Evolutionary conservation across 2,888 invertebrate genomes (phyloP).

Genomic region (Tyria jacobaeae): DNA sequence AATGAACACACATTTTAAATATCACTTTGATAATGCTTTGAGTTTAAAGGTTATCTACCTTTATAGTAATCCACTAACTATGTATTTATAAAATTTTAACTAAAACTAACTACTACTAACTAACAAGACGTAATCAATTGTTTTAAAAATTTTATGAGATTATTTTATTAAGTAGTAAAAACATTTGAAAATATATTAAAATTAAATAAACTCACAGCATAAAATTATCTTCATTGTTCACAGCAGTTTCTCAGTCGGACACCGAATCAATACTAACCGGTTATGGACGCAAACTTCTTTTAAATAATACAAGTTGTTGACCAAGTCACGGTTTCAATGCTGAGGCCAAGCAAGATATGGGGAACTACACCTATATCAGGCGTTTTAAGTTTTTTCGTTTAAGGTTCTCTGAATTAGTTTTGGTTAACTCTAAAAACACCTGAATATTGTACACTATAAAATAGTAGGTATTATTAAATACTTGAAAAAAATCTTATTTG

Average conservation of each 20-base stretch:
- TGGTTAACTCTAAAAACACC: not conserved
- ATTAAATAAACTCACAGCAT: conserved; percentile 53
- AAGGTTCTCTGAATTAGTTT: not conserved
- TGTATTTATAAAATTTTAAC: not conserved
- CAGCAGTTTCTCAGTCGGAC: conserved; percentile 40
- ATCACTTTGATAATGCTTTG: not conserved
- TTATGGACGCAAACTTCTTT: conserved; percentile 44
- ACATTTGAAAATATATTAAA: not conserved
- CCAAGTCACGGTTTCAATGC: conserved; percentile 30
- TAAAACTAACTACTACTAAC: not conserved
- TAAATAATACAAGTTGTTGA: conserved; percentile 45
- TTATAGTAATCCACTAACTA: not conserved
- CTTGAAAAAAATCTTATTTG: not conserved
- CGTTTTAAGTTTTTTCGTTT: too few relatives aligned
- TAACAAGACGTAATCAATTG: not conserved
- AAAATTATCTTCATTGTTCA: conserved; percentile 57
- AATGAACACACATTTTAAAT: not conserved
- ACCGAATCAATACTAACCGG: conserved; percentile 59
- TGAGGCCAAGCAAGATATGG: conserved; percentile 14
- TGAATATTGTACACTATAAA: not conserved
- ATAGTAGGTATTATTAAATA: not conserved
- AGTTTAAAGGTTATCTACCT: conserved; percentile 1
- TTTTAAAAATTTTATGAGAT: not conserved
- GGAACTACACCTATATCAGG: not conserved
- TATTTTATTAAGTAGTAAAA: not conserved